Conservation (phyloP, 2,888 invertebrate species). For the Bombylius discolor region DNA sequence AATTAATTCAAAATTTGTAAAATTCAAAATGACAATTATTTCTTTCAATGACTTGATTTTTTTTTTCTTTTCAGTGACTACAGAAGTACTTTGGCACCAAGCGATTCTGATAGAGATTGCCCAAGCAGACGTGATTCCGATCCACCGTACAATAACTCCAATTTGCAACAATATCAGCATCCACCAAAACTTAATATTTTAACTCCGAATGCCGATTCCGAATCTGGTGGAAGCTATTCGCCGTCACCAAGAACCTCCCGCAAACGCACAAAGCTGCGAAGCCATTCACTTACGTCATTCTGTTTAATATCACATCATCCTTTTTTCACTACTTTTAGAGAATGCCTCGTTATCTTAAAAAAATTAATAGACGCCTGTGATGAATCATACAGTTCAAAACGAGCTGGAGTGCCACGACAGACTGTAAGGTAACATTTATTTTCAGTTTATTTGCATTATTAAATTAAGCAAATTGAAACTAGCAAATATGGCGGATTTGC, state of each 20-base stretch:
- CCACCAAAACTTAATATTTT: constrained; percentile 50
- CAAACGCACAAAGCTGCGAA: constrained; percentile 69
- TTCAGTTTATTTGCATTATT: constrained; percentile 7
- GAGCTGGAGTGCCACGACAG: constrained; percentile 80
- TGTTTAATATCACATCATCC: constrained; percentile 98
- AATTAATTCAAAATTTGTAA: too few relatives aligned
- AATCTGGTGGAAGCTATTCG: constrained; percentile 77
- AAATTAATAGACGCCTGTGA: constrained; percentile 96
- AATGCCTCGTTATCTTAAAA: constrained; percentile 90
- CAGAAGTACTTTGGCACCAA: constrained; percentile 80
- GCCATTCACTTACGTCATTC: constrained; percentile 90
- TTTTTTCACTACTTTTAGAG: constrained; percentile 96
- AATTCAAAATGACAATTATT: not conserved
- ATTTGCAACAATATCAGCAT: constrained; percentile 16
- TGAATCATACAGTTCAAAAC: constrained; percentile 77
- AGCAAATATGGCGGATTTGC: too few relatives aligned
- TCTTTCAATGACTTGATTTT: constrained; percentile 28
- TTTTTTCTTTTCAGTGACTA: constrained; percentile 64
- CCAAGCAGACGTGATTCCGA: constrained; percentile 60
- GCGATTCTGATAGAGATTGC: constrained; percentile 80
- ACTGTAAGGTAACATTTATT: constrained; percentile 51
- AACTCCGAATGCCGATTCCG: constrained; percentile 61
- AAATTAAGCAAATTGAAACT: too few relatives aligned
- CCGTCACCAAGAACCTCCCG: constrained; percentile 74
- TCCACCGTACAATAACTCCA: constrained; percentile 31